phyloP scores from a whole-genome alignment of 2,113 vertebrate genomes.

The Dromas ardeola region DNA sequence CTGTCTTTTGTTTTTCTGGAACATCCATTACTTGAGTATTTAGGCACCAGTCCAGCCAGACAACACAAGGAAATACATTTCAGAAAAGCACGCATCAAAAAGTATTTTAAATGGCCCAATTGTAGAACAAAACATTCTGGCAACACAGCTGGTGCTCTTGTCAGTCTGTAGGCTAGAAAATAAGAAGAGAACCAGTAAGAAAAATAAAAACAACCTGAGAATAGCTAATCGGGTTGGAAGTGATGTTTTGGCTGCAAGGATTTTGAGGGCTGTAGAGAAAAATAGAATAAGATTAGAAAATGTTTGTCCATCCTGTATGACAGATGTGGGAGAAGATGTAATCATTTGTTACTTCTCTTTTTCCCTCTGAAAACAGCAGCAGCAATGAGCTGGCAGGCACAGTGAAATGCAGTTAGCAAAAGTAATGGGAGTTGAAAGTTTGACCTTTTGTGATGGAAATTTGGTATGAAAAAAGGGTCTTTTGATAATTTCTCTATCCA shows the following conservation, averaged over 20 bases:
- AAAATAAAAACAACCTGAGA: not conserved
- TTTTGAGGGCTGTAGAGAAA: constrained; percentile 4
- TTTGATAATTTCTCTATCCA: constrained; percentile 80
- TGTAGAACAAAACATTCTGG: not conserved
- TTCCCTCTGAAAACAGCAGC: not conserved
- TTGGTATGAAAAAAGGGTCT: constrained; percentile 74
- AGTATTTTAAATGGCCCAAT: constrained; percentile 25
- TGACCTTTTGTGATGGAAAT: constrained; percentile 84
- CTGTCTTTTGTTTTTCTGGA: not conserved
- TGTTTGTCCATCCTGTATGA: not conserved
- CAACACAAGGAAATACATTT: not conserved
- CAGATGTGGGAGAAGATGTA: constrained; percentile 21
- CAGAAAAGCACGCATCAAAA: not conserved
- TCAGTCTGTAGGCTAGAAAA: not conserved
- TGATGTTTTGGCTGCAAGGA: constrained; percentile 21
- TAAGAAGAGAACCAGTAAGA: not conserved
- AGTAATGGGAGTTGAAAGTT: constrained; percentile 48
- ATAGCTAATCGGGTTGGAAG: not conserved
- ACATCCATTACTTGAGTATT: not conserved
- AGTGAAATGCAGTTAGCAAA: constrained; percentile 48
- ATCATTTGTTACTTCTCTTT: not conserved
- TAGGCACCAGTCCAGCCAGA: not conserved
- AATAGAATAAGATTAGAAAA: constrained; percentile 2
- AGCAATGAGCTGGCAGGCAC: constrained; percentile 19
- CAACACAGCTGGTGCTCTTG: not conserved